Evolutionary conservation across 2,888 invertebrate genomes (phyloP).

Genomic region (Tiphia femorata): DNA sequence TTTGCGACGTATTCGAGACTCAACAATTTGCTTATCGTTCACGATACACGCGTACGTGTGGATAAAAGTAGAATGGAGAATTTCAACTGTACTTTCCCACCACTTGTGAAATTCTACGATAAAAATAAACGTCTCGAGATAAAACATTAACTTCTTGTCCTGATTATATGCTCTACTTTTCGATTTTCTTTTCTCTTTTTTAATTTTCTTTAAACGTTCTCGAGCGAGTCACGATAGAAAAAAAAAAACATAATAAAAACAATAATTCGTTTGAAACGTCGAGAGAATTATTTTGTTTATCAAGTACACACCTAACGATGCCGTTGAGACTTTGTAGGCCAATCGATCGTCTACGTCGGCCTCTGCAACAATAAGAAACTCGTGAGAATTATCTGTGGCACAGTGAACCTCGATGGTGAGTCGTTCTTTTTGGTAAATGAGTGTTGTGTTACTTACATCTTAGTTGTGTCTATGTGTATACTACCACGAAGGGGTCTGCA

Average conservation of each 20-base stretch:
- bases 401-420: too few relatives aligned
- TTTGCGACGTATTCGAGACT: conserved; percentile 25
- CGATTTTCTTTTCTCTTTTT: background rate
- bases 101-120: too few relatives aligned
- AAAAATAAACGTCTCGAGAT: background rate
- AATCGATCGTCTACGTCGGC: conserved; percentile 22
- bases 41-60: too few relatives aligned
- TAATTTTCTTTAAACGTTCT: background rate
- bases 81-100: too few relatives aligned
- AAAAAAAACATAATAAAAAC: background rate
- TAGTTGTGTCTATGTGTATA: conserved; percentile 17
- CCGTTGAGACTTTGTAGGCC: conserved; percentile 9
- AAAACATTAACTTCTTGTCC: too few relatives aligned
- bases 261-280: background rate
- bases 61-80: too few relatives aligned
- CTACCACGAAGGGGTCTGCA: too few relatives aligned
- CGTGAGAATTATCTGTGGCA: too few relatives aligned
- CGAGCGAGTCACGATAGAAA: background rate
- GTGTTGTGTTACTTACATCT: conserved; percentile 17
- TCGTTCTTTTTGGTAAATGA: background rate
- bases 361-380: conserved; percentile 12
- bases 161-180: background rate
- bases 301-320: background rate
- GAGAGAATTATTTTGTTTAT: background rate
- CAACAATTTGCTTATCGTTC: too few relatives aligned